These are phyloP conservation scores for Sebastes minor DNA, from an alignment of 2,797 vertebrate species.

Conservation along the genomic window DNA sequence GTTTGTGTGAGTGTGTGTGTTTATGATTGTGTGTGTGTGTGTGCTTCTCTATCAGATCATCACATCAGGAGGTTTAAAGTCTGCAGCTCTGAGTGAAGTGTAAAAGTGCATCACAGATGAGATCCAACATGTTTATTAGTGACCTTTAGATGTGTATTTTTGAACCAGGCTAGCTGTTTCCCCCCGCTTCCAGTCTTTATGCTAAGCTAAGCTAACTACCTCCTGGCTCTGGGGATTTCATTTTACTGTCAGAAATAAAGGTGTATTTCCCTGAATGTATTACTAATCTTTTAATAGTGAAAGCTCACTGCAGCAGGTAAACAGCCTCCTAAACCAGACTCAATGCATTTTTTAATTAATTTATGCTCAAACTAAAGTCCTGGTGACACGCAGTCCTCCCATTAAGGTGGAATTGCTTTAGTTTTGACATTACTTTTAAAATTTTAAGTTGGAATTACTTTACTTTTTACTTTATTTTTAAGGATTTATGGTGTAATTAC, in stretches of 20 bases:
- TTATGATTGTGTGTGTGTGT: neutral
- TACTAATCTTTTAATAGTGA: neutral
- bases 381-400: too few relatives aligned
- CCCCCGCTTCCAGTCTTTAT: neutral
- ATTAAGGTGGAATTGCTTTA: too few relatives aligned
- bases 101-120: neutral
- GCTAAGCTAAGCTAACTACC: conserved; percentile 5
- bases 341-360: neutral
- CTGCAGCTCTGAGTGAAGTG: neutral
- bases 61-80: neutral
- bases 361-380: neutral
- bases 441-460: too few relatives aligned
- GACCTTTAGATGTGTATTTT: neutral
- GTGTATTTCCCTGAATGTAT: neutral
- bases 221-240: neutral
- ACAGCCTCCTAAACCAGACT: neutral
- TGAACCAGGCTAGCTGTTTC: neutral
- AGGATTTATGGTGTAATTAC: too few relatives aligned
- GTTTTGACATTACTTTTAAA: too few relatives aligned
- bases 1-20: neutral
- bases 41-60: neutral
- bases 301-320: neutral
- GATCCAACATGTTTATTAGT: neutral
- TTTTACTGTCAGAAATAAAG: neutral
- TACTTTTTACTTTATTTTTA: too few relatives aligned